Evolutionary conservation across 2,113 vertebrate species (phyloP).

Genomic region (Epinephelus moara): DNA sequence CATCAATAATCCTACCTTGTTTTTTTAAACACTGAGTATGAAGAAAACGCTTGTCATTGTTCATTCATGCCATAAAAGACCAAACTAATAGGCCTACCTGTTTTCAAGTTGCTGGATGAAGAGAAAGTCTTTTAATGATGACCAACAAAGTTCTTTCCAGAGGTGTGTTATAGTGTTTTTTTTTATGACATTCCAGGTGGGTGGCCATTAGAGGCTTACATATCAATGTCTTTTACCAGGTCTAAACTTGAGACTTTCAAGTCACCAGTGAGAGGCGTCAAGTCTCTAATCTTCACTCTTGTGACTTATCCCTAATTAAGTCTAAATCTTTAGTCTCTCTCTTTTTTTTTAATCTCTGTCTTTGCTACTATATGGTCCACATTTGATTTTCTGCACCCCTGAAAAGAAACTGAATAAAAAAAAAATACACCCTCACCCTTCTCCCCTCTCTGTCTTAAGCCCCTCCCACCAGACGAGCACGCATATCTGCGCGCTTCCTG

Average conservation of each 20-base stretch:
- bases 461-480: too few relatives aligned
- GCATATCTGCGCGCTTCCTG: too few relatives aligned
- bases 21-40: background rate
- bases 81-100: too few relatives aligned
- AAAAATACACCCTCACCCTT: too few relatives aligned
- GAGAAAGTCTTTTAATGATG: background rate
- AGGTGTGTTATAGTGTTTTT: background rate
- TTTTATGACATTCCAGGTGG: background rate
- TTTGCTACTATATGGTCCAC: background rate
- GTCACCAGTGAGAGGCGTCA: too few relatives aligned
- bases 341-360: background rate
- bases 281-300: background rate
- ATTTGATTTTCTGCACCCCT: background rate
- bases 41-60: background rate
- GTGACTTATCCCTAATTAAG: background rate
- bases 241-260: background rate
- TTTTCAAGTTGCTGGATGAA: background rate
- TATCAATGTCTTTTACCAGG: background rate
- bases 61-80: background rate
- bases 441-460: too few relatives aligned
- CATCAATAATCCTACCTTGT: too few relatives aligned
- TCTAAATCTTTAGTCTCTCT: background rate
- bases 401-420: too few relatives aligned
- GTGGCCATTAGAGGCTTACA: background rate
- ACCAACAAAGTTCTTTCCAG: background rate